phyloP scores from a whole-genome alignment of 2,888 invertebrate genomes.

The Dasysyrphus tricinctus region DNA sequence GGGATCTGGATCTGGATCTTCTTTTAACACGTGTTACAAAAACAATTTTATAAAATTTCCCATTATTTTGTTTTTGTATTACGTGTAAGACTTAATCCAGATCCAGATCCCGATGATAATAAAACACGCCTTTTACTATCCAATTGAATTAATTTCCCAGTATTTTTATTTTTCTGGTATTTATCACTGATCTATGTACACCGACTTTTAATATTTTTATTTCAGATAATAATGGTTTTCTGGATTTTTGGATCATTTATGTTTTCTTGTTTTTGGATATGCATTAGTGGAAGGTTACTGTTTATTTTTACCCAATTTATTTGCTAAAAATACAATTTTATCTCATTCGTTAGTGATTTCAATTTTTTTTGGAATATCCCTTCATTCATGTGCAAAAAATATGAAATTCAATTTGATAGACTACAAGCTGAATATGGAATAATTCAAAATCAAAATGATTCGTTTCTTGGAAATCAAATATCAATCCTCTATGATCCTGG shows the following conservation, averaged over 20 bases:
- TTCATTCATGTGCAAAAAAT: slow-evolving; percentile 64
- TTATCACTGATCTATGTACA: no score
- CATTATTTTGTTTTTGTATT: no score
- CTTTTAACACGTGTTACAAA: no score
- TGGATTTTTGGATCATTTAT: slow-evolving; percentile 12
- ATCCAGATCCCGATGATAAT: no score
- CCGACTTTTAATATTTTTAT: neutral
- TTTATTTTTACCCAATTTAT: neutral
- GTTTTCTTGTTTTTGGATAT: slow-evolving; percentile 9
- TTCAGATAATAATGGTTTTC: slow-evolving; percentile 36
- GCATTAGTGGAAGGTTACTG: slow-evolving; percentile 17
- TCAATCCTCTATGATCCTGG: slow-evolving; percentile 68
- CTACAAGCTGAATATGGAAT: slow-evolving; percentile 52
- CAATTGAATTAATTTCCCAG: no score
- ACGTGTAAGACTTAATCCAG: no score
- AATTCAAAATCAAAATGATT: slow-evolving; percentile 58
- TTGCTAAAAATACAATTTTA: neutral
- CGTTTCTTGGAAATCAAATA: slow-evolving; percentile 56
- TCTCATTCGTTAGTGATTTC: slow-evolving; percentile 30
- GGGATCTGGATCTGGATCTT: no score
- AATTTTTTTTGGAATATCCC: slow-evolving; percentile 68
- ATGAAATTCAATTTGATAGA: slow-evolving; percentile 57
- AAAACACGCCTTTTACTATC: no score
- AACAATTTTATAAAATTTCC: no score
- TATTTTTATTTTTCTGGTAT: no score